Base-by-base conservation (phyloP, 1,140 invertebrate species). In the Hetaerina americana region DNA sequence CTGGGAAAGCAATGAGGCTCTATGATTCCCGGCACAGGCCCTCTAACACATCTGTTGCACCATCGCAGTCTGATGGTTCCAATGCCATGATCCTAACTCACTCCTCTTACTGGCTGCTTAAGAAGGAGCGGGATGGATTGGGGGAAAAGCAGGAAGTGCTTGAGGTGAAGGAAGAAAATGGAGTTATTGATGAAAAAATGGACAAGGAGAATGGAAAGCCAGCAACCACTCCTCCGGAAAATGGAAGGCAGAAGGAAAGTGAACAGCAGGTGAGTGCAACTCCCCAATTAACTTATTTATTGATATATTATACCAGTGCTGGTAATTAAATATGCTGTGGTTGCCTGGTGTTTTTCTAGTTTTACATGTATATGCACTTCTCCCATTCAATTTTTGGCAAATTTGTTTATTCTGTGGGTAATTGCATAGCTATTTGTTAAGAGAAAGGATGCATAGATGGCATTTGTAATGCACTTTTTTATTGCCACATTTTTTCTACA, bases 21-120 rank as follows among this genome's bases (percentile, higher is more conserved):
- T 84, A 84, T 73, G 77, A 80, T 73, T 92, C 92, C 10, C 84
- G 92, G 57, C 91, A 92, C 78, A 83, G 87, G 73, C 83, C 86
- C 66, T 79, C 84, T 70, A 83, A 77, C 27, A 87, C 84, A 70
- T 85, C 86, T 2, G 82, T 86, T 5, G 87, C 89, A 27, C 82
- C 84, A 69, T 85, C 85, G 69, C 86, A 86, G 74, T 57, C 40
- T 5, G 40, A 57, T 3, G 40, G 40, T 57, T n/a, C 40, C 10
- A 57, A 57, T 57, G 40, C 40, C 40, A 86, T 89, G 77, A 84
- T 89, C 74, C 78, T 91, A 73, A 91, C 89, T 66, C 90, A 92
- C 82, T 92, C 90, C 26, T 87, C 88, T 15, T 85, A 88, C 73
- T 81, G 80, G 80, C 72, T 73, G 25, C 71, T 66, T 12, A 73